phyloP scores from a whole-genome alignment of 2,113 vertebrate genomes.

The Hylia prasina region DNA sequence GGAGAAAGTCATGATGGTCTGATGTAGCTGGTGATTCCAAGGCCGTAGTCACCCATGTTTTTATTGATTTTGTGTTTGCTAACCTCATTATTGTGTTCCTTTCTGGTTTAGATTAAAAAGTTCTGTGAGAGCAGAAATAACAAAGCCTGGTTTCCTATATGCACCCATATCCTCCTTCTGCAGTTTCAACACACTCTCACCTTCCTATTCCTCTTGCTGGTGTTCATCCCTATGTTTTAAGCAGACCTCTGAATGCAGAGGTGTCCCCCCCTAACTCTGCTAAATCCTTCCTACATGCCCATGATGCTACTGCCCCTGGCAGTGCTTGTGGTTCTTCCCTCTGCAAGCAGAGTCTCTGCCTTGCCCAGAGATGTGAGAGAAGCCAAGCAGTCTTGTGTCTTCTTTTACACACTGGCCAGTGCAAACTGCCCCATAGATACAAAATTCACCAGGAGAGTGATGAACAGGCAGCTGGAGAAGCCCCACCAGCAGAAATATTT shows the following conservation, averaged over 20 bases:
- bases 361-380: not conserved
- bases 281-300: not conserved
- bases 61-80: slow-evolving; percentile 28
- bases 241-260: not conserved
- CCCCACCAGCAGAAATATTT: not conserved
- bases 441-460: not conserved
- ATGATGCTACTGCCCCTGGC: too few relatives aligned
- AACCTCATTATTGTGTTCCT: not conserved
- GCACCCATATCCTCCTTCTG: not conserved
- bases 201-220: not conserved
- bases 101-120: slow-evolving; percentile 26
- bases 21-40: slow-evolving; percentile 6
- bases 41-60: not conserved
- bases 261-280: not conserved
- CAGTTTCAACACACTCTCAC: not conserved
- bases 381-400: not conserved
- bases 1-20: slow-evolving; percentile 4
- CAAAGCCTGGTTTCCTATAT: not conserved
- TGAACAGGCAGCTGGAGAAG: not conserved
- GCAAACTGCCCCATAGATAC: not conserved
- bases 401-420: not conserved
- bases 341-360: not conserved
- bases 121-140: not conserved
- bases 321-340: not conserved
- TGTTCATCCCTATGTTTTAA: not conserved